phyloP scores from a whole-genome alignment of 2,113 vertebrate genomes.

The Paramisgurnus dabryanus region DNA sequence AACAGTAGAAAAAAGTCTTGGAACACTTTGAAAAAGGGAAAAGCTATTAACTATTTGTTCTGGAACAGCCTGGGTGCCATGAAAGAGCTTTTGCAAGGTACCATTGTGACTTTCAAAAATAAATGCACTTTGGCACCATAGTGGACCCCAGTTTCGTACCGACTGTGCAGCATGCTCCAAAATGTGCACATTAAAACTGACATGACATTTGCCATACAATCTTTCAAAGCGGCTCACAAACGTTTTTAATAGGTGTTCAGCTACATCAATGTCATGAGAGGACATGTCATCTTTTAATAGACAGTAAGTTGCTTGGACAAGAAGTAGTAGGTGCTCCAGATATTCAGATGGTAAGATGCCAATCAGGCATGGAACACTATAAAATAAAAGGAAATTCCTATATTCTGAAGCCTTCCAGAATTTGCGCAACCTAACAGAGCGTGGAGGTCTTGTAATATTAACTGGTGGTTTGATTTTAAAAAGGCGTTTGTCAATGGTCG shows the following conservation, averaged over 20 bases:
- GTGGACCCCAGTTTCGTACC: background rate
- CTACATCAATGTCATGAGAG: too few species aligned
- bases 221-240: too few species aligned
- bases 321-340: background rate
- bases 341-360: background rate
- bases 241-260: too few species aligned
- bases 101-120: constrained; percentile 4
- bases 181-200: background rate
- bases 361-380: background rate
- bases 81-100: background rate
- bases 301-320: too few species aligned
- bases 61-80: background rate
- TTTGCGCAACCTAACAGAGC: background rate
- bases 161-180: background rate
- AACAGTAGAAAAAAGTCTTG: too few species aligned
- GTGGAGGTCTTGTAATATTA: background rate
- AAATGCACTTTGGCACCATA: constrained; percentile 4
- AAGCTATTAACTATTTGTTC: background rate
- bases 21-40: background rate
- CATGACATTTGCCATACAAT: background rate
- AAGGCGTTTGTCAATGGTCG: background rate
- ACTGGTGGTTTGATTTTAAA: constrained; percentile 2
- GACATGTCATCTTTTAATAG: too few species aligned
- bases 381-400: background rate
- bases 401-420: background rate